Base-by-base conservation (phyloP, 1,140 invertebrate species). In the Chymomyza costata region DNA sequence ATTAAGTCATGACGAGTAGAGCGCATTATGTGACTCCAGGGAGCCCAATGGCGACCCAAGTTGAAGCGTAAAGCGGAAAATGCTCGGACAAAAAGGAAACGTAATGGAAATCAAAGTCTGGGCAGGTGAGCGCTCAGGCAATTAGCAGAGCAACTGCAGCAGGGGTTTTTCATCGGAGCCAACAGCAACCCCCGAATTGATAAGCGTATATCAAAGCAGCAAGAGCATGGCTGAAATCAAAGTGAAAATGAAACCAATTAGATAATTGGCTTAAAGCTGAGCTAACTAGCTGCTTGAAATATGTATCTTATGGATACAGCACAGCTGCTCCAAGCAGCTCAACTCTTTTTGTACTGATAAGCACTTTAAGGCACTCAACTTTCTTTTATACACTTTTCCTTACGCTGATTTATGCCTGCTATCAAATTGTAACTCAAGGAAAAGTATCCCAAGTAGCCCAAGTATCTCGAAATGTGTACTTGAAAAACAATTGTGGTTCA, bases 41-140 rank as follows among this genome's bases (percentile, higher is more conserved):
- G 55, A 43, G 5, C 18, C 30, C 14, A 21, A 10, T 40, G 25
- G 30, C 56, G 47, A 34, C 53, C 46, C n/a, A n/a, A n/a, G 58
- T 35, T 53, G 18, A 66, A 70, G 71, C 71, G 57, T 76, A 66
- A 76, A 78, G 54, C 67, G 71, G 71, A 70, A 66, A 78, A 63
- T 50, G 55, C 45, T 49, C 7, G 28, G 28, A 17, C 25, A 18
- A 46, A 54, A 32, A 32, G 61, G 65, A 65, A 61, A 56, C 62
- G 50, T 53, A 76, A 78, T 78, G 73, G 73, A 78, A 80, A 78
- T 78, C 71, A 80, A 63, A 80, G 66, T 63, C 60, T 39, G 68
- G 62, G 46, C 46, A 63, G 59, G 47, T 62, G 21, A 25, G 34
- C 30, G 43, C 17, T 15, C 21, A 46, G 45, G 60, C 61, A 69